Conservation (phyloP, 2,888 invertebrate genomes). For the Allacma fusca region DNA sequence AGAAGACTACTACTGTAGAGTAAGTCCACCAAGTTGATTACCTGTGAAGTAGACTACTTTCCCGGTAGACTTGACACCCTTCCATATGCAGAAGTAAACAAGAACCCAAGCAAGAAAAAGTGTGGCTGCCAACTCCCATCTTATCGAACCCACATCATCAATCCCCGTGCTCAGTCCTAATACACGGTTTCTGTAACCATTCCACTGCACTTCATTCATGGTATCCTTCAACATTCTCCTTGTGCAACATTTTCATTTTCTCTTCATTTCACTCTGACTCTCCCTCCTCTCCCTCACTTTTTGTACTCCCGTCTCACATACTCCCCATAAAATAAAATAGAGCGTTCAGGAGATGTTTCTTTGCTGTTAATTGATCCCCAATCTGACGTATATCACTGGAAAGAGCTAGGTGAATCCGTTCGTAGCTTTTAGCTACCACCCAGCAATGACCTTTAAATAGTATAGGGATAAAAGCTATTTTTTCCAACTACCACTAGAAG, state of each 20-base stretch:
- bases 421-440: background rate
- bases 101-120: slow-evolving; percentile 81
- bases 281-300: background rate
- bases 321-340: background rate
- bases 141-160: slow-evolving; percentile 77
- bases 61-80: slow-evolving; percentile 86
- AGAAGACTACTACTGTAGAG: background rate
- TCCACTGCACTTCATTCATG: slow-evolving; percentile 3
- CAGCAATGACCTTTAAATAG: background rate
- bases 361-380: background rate
- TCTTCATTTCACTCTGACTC: background rate
- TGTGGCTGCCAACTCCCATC: slow-evolving; percentile 84
- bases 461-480: background rate
- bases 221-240: background rate
- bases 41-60: slow-evolving; percentile 70
- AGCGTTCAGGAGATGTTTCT: background rate
- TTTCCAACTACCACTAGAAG: background rate
- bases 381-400: background rate
- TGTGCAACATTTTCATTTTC: background rate
- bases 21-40: slow-evolving; percentile 34
- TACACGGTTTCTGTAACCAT: slow-evolving; percentile 74
- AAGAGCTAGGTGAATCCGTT: background rate
- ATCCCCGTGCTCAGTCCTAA: slow-evolving; percentile 77
- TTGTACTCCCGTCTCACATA: background rate
- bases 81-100: slow-evolving; percentile 51